Percentiles rank a stretch among this genome's conserved stretches.
Evolutionary conservation across 2,888 invertebrate species (phyloP).

Genomic region (Sphecodes monilicornis): DNA sequence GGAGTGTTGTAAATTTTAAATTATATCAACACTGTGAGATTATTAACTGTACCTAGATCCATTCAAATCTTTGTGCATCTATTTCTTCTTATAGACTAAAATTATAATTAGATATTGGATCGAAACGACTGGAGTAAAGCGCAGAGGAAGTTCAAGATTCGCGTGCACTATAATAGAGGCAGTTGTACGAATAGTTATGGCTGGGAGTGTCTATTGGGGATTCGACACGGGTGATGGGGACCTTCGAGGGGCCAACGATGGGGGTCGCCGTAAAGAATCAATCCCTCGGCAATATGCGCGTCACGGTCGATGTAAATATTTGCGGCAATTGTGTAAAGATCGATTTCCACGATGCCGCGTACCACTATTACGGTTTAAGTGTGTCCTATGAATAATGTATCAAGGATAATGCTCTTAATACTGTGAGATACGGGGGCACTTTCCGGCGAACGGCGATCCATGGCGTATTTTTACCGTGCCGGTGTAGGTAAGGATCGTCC

Average conservation of each 20-base stretch:
- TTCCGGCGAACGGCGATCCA: conserved; percentile 29
- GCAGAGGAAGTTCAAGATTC: not conserved
- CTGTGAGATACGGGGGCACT: conserved; percentile 36
- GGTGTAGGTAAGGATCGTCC: not conserved
- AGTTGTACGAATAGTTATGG: not conserved
- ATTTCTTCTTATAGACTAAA: not conserved
- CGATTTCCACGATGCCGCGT: conserved; percentile 64
- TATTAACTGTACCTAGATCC: not conserved
- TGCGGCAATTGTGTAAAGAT: conserved; percentile 78
- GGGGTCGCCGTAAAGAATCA: conserved; percentile 77
- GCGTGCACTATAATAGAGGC: not conserved
- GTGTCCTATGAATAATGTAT: conserved; percentile 76
- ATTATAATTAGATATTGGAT: not conserved
- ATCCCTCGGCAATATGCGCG: conserved; percentile 74
- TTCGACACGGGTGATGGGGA: conserved; percentile 47
- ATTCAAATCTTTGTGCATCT: not conserved
- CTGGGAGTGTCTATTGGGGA: conserved; percentile 34
- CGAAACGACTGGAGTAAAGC: not conserved
- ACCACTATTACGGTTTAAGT: conserved; percentile 62
- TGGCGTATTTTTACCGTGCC: conserved; percentile 27
- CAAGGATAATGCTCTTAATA: conserved; percentile 68
- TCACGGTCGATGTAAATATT: conserved; percentile 79
- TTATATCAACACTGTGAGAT: not conserved
- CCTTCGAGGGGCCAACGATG: conserved; percentile 14
- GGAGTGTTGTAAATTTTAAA: not conserved